These are phyloP conservation scores for Misgurnus mizolepis DNA, from an alignment of 2,113 vertebrate species.

Conservation along the genomic window DNA sequence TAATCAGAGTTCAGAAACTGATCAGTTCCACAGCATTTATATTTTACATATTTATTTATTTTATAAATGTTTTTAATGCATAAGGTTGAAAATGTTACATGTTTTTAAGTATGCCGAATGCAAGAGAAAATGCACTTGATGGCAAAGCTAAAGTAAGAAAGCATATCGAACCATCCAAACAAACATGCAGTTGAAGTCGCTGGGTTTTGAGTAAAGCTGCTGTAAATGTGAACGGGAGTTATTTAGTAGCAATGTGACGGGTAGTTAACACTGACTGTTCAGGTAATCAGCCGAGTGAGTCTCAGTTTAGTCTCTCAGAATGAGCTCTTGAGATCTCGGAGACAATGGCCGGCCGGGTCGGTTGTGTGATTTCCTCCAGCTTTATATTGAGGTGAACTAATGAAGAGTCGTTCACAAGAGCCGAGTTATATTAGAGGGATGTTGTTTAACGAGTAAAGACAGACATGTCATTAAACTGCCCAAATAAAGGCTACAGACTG, in stretches of 20 bases:
- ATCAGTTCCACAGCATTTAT: too few species aligned
- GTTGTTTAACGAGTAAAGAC: slow-evolving; percentile 34
- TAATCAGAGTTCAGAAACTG: slow-evolving; percentile 79
- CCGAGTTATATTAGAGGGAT: slow-evolving; percentile 29
- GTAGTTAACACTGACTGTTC: slow-evolving; percentile 61
- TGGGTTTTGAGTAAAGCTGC: slow-evolving; percentile 7
- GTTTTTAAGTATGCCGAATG: too few species aligned
- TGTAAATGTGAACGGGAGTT: slow-evolving; percentile 54
- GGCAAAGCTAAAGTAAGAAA: slow-evolving; percentile 6
- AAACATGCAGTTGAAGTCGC: neutral
- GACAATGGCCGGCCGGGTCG: slow-evolving; percentile 34
- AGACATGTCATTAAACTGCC: slow-evolving; percentile 40
- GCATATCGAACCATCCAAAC: slow-evolving; percentile 1
- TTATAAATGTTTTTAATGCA: too few species aligned
- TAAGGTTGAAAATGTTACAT: too few species aligned
- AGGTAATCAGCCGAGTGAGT: slow-evolving; percentile 43
- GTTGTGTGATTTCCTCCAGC: slow-evolving; percentile 38
- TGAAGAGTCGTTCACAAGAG: slow-evolving; percentile 35
- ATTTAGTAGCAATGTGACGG: slow-evolving; percentile 58
- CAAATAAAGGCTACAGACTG: slow-evolving; percentile 29
- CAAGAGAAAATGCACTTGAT: neutral
- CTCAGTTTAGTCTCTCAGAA: slow-evolving; percentile 25
- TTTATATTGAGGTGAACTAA: slow-evolving; percentile 24
- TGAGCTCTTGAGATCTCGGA: slow-evolving; percentile 39
- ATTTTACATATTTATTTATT: too few species aligned